These are phyloP conservation scores for Antitype chi DNA, from an alignment of 2,888 invertebrate species.

Conservation along the genomic window DNA sequence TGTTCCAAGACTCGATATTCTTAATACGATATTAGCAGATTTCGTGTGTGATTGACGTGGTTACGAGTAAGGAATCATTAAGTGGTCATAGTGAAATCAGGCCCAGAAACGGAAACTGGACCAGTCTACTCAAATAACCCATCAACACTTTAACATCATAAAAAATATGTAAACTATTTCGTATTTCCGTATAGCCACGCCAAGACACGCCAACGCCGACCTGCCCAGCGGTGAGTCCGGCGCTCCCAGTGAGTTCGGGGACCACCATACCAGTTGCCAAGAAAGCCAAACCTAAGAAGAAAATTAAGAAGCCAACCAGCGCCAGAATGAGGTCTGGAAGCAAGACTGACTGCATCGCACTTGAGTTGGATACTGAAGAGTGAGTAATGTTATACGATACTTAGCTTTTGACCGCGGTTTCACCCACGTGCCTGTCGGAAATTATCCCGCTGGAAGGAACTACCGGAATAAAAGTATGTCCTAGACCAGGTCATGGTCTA, in stretches of 20 bases:
- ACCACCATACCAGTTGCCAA: slow-evolving; percentile 78
- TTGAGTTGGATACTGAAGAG: slow-evolving; percentile 82
- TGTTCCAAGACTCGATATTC: too few relatives aligned
- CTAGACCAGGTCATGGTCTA: too few relatives aligned
- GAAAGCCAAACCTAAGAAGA: slow-evolving; percentile 81
- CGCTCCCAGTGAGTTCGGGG: slow-evolving; percentile 84
- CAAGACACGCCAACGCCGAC: slow-evolving; percentile 82
- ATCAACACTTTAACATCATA: slow-evolving; percentile 14
- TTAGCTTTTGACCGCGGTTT: background rate
- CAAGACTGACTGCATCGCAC: slow-evolving; percentile 73
- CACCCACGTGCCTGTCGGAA: background rate
- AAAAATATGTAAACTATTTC: slow-evolving; percentile 23
- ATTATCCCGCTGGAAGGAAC: too few relatives aligned
- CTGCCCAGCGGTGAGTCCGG: slow-evolving; percentile 84
- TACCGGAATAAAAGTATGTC: too few relatives aligned
- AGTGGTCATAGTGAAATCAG: too few relatives aligned
- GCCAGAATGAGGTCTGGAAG: slow-evolving; percentile 77
- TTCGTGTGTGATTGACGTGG: too few relatives aligned
- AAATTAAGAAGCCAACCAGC: slow-evolving; percentile 71
- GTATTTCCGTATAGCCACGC: slow-evolving; percentile 74
- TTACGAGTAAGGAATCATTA: too few relatives aligned
- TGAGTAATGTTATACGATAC: slow-evolving; percentile 47
- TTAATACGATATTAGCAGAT: too few relatives aligned
- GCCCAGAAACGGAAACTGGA: slow-evolving; percentile 22
- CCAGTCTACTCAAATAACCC: slow-evolving; percentile 21